These are phyloP conservation scores for Podarcis lilfordi DNA, from an alignment of 2,797 vertebrate genomes.

Conservation along the genomic window DNA sequence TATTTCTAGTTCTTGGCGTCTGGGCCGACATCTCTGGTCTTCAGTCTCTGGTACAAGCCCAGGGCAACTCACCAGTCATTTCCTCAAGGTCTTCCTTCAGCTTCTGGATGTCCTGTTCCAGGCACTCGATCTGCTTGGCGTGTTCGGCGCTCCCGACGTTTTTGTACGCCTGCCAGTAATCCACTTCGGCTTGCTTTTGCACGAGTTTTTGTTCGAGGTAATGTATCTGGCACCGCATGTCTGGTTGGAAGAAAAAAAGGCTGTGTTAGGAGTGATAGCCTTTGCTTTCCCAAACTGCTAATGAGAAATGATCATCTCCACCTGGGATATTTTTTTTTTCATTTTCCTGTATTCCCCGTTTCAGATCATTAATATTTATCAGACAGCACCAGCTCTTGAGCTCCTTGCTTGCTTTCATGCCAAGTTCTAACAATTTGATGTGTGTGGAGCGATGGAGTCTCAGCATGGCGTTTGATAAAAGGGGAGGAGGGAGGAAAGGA, in stretches of 20 bases:
- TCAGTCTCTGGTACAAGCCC: neutral
- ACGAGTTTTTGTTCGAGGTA: slow-evolving; percentile 65
- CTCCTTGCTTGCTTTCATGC: slow-evolving; percentile 39
- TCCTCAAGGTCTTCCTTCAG: slow-evolving; percentile 73
- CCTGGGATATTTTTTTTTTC: neutral
- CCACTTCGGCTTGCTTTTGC: slow-evolving; percentile 71
- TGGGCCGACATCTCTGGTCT: too few relatives aligned
- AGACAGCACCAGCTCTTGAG: slow-evolving; percentile 25
- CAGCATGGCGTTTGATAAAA: slow-evolving; percentile 17
- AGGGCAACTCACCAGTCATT: slow-evolving; percentile 77
- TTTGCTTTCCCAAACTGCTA: neutral
- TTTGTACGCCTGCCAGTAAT: slow-evolving; percentile 82
- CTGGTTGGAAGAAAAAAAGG: slow-evolving; percentile 65
- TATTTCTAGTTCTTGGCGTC: neutral
- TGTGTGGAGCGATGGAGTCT: slow-evolving; percentile 6
- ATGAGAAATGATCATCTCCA: neutral
- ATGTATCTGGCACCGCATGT: slow-evolving; percentile 71
- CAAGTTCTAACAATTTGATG: neutral
- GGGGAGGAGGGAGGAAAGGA: neutral
- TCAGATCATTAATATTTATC: slow-evolving; percentile 51
- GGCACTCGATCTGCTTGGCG: slow-evolving; percentile 68
- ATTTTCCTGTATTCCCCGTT: slow-evolving; percentile 32
- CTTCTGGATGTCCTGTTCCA: slow-evolving; percentile 73
- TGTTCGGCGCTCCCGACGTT: slow-evolving; percentile 75
- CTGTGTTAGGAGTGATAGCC: neutral